Conservation (phyloP, 2,113 vertebrate species). For the Elanoides forficatus region DNA sequence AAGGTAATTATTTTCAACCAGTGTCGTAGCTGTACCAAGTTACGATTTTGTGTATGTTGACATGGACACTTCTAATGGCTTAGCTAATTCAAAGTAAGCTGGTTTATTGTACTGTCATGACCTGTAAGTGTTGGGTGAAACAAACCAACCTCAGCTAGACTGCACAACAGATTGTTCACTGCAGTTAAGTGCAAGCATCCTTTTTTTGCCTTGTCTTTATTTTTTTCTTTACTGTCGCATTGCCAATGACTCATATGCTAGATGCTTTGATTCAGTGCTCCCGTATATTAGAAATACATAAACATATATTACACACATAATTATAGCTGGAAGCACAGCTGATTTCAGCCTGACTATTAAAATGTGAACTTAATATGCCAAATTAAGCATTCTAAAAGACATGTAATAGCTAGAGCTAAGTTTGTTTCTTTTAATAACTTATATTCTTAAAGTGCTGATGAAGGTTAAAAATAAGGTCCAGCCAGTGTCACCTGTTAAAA, state of each 20-base stretch:
- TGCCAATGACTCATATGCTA: not conserved
- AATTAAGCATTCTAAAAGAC: not conserved
- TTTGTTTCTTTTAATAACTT: constrained; percentile 15
- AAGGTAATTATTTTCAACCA: constrained; percentile 73
- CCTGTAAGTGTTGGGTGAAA: not conserved
- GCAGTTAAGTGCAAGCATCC: not conserved
- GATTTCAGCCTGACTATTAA: not conserved
- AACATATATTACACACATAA: not conserved
- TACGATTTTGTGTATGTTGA: not conserved
- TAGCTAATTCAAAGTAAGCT: not conserved
- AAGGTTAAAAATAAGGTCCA: constrained; percentile 2
- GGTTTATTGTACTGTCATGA: not conserved
- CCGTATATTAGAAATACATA: constrained; percentile 9
- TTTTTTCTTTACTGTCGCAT: not conserved
- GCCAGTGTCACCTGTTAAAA: not conserved
- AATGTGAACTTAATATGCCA: not conserved
- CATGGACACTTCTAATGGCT: not conserved
- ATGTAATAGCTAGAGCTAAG: not conserved
- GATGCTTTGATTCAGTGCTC: constrained; percentile 2
- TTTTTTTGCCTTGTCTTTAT: not conserved
- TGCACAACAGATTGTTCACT: not conserved
- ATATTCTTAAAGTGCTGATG: not conserved
- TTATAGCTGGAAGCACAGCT: constrained; percentile 8
- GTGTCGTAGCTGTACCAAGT: not conserved
- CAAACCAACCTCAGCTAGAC: not conserved